Evolutionary conservation across 2,797 vertebrate genomes (phyloP).

Genomic region (Discoglossus pictus): DNA sequence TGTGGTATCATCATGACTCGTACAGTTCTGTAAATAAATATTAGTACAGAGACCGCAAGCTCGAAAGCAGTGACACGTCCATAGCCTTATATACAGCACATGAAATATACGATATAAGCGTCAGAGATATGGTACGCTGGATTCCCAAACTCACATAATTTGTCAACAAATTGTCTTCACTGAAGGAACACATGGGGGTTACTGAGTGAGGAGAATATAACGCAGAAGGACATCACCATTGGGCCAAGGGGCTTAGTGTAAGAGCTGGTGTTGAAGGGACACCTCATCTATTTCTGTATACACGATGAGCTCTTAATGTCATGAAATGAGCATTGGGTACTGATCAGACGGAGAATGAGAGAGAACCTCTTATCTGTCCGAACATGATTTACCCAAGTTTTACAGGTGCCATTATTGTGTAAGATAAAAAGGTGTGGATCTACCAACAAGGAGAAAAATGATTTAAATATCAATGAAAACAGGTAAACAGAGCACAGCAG

Average conservation of each 20-base stretch:
- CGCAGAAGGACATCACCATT: neutral
- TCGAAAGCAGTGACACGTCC: too few relatives aligned
- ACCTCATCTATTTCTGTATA: slow-evolving; percentile 31
- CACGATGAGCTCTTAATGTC: slow-evolving; percentile 14
- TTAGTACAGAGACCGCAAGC: too few relatives aligned
- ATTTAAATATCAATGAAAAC: too few relatives aligned
- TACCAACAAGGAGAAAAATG: neutral
- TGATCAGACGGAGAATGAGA: slow-evolving; percentile 9
- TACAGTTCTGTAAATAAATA: too few relatives aligned
- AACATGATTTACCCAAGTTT: neutral
- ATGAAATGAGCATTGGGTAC: slow-evolving; percentile 9
- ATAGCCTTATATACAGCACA: too few relatives aligned
- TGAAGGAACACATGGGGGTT: neutral
- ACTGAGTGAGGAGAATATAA: slow-evolving; percentile 14
- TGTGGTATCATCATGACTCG: too few relatives aligned
- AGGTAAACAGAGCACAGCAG: too few relatives aligned
- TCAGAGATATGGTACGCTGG: too few relatives aligned
- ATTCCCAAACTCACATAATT: too few relatives aligned
- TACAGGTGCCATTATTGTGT: neutral
- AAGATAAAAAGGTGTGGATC: neutral
- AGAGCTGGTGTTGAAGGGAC: slow-evolving; percentile 24
- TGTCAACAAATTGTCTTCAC: too few relatives aligned
- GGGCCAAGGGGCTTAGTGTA: neutral
- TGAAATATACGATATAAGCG: too few relatives aligned
- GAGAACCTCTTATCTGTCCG: slow-evolving; percentile 5